A percentile compares a stretch with the other conserved stretches of the same genome.
Evolutionary conservation across 2,113 vertebrate species (phyloP).

Genomic region (Pteropus alecto): DNA sequence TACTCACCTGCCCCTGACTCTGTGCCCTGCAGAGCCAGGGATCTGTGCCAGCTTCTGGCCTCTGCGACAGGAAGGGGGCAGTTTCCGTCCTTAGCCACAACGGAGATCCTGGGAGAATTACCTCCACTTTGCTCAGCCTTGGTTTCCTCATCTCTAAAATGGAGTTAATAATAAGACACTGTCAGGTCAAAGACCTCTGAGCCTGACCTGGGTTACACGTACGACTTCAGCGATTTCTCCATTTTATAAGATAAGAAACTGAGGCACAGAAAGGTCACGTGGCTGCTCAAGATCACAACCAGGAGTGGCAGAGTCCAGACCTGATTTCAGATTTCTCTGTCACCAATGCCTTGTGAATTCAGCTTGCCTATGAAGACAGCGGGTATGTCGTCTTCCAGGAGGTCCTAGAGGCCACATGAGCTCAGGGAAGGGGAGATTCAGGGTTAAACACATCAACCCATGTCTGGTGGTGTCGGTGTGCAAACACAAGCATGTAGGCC

Average conservation of each 20-base stretch:
- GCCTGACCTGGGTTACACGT: background rate
- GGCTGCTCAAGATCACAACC: background rate
- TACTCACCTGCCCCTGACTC: background rate
- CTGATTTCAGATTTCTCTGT: background rate
- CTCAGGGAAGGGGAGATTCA: background rate
- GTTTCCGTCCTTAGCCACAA: background rate
- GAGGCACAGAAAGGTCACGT: background rate
- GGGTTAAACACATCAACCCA: background rate
- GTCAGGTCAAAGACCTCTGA: background rate
- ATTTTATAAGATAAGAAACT: background rate
- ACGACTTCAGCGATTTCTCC: background rate
- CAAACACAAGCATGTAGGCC: background rate
- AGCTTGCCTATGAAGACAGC: background rate
- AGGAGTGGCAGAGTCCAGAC: background rate
- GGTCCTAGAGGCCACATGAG: background rate
- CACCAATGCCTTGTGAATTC: background rate
- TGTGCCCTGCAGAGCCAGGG: rapidly evolving
- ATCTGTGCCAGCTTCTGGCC: background rate
- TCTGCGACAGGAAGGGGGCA: background rate
- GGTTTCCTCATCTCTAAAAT: background rate
- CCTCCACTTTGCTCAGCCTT: background rate
- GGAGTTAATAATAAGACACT: background rate
- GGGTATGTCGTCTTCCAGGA: background rate
- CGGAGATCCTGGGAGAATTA: background rate
- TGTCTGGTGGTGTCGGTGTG: background rate